Conservation (phyloP, 2,888 invertebrate species). For the Apodemia hepburni region DNA sequence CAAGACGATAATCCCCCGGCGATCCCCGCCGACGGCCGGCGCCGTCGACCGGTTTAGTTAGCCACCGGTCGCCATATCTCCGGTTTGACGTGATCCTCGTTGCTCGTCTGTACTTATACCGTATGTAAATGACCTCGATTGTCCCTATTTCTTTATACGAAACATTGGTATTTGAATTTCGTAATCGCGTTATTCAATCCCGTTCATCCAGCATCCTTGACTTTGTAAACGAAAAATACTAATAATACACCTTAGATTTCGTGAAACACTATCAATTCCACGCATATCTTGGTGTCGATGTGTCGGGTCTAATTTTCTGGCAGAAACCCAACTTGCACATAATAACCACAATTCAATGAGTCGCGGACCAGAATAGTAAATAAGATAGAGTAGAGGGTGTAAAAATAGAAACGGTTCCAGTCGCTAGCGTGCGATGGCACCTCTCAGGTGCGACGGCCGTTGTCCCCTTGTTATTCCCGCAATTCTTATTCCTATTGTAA, state of each 20-base stretch:
- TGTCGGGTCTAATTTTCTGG: slow-evolving; percentile 68
- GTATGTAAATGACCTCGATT: slow-evolving; percentile 71
- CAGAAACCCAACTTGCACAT: slow-evolving; percentile 77
- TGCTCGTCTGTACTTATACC: slow-evolving; percentile 62
- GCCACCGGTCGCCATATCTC: slow-evolving; percentile 64
- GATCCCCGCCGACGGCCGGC: slow-evolving; percentile 59
- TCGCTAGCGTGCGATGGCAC: slow-evolving; percentile 67
- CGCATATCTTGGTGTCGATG: slow-evolving; percentile 71
- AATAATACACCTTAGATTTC: slow-evolving; percentile 41
- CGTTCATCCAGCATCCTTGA: slow-evolving; percentile 43
- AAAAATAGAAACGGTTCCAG: slow-evolving; percentile 76
- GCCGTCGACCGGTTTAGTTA: slow-evolving; percentile 74
- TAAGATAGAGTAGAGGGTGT: slow-evolving; percentile 75
- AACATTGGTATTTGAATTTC: slow-evolving; percentile 14
- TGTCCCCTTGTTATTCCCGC: slow-evolving; percentile 47
- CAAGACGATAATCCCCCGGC: slow-evolving; percentile 65
- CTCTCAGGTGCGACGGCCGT: slow-evolving; percentile 73
- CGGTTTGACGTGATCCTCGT: slow-evolving; percentile 76
- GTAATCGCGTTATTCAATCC: slow-evolving; percentile 15
- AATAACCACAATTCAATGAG: slow-evolving; percentile 81
- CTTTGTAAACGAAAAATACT: slow-evolving; percentile 43
- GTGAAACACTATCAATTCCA: slow-evolving; percentile 48
- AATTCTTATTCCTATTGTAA: slow-evolving; percentile 29
- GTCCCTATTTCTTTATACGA: slow-evolving; percentile 37
- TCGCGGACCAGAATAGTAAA: slow-evolving; percentile 79